phyloP scores from a whole-genome alignment of 2,797 vertebrate genomes.

The Trachurus trachurus region DNA sequence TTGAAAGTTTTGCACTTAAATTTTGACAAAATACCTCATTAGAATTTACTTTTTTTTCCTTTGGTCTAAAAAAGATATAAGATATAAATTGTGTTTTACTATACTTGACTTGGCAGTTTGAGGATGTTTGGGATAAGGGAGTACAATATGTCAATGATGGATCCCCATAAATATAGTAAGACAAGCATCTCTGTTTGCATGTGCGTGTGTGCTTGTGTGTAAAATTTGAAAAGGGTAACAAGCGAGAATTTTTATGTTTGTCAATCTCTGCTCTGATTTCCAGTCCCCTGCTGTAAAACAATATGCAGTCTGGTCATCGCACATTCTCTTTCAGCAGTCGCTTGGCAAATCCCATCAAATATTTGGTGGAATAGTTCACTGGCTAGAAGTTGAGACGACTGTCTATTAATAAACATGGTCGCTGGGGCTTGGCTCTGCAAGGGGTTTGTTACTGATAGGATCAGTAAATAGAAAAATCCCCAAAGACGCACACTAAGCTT shows the following conservation, averaged over 20 bases:
- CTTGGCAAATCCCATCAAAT: slow-evolving; percentile 47
- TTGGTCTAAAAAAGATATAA: too few relatives aligned
- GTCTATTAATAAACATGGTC: slow-evolving; percentile 69
- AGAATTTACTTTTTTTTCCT: too few relatives aligned
- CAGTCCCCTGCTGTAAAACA: slow-evolving; percentile 23
- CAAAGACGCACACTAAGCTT: slow-evolving; percentile 45
- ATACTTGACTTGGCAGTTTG: too few relatives aligned
- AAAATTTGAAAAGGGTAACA: background rate
- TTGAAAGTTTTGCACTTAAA: too few relatives aligned
- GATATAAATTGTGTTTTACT: too few relatives aligned
- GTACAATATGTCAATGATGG: too few relatives aligned
- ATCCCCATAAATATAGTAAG: too few relatives aligned
- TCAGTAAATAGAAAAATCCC: slow-evolving; percentile 66
- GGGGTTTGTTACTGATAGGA: slow-evolving; percentile 53
- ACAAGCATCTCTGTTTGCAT: background rate
- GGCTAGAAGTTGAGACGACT: slow-evolving; percentile 44
- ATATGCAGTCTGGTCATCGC: slow-evolving; percentile 19
- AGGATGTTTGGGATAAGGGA: too few relatives aligned
- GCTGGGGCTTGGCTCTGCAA: slow-evolving; percentile 52
- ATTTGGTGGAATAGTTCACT: slow-evolving; percentile 46
- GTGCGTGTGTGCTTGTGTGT: background rate
- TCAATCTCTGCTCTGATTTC: slow-evolving; percentile 16
- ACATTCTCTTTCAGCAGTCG: slow-evolving; percentile 34
- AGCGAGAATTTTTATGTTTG: background rate
- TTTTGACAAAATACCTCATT: too few relatives aligned